phyloP scores from a whole-genome alignment of 2,797 vertebrate species.

The Oreochromis mossambicus region DNA sequence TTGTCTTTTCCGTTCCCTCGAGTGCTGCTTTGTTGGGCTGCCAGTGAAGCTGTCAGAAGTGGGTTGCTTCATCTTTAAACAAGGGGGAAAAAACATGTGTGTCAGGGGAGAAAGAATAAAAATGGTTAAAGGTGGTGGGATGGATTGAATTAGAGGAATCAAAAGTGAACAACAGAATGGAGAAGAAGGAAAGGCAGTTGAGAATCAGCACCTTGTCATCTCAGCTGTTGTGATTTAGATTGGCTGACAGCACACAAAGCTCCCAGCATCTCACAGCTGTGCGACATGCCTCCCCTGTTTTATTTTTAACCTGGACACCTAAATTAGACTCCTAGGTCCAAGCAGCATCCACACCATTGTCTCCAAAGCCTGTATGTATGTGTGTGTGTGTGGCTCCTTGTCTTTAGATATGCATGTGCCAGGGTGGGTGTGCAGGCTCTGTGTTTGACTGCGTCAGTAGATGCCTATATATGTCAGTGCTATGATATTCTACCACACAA shows the following conservation, averaged over 20 bases:
- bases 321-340: constrained; percentile 47
- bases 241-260: constrained; percentile 77
- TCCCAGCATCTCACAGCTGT: constrained; percentile 82
- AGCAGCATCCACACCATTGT: constrained; percentile 60
- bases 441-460: not conserved
- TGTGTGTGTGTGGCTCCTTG: not conserved
- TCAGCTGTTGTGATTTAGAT: constrained; percentile 87
- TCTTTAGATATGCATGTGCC: not conserved
- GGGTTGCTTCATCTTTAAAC: constrained; percentile 65
- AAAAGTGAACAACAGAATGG: not conserved
- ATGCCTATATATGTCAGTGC: constrained; percentile 18
- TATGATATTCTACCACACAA: not conserved
- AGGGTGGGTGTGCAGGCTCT: not conserved
- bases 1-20: constrained; percentile 22
- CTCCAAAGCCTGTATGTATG: constrained; percentile 28
- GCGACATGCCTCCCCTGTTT: constrained; percentile 70
- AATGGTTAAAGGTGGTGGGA: not conserved
- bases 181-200: constrained; percentile 27
- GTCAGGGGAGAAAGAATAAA: not conserved
- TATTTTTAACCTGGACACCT: constrained; percentile 80
- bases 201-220: constrained; percentile 66
- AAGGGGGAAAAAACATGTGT: constrained; percentile 4
- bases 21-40: constrained; percentile 43
- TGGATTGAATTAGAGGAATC: constrained; percentile 3
- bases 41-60: constrained; percentile 46